phyloP scores from a whole-genome alignment of 2,888 invertebrate species.

The Plebejus melissa region DNA sequence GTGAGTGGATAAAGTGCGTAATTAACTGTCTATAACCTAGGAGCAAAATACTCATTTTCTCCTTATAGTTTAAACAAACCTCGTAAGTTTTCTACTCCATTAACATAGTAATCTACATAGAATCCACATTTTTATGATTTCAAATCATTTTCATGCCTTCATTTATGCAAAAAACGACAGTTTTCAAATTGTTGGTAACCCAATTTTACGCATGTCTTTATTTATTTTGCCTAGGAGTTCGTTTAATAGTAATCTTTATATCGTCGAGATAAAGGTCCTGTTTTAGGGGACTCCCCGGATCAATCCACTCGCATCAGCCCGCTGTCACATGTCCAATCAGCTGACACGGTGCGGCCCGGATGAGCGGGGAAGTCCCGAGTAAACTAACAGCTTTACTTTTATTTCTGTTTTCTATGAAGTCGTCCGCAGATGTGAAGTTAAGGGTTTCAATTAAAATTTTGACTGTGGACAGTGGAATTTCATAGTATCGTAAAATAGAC shows the following conservation, averaged over 20 bases:
- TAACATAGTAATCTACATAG: too few relatives aligned
- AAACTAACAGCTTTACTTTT: conserved; percentile 34
- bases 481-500: too few relatives aligned
- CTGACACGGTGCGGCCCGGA: conserved; percentile 71
- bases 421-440: not conserved
- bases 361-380: conserved; percentile 43
- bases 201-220: too few relatives aligned
- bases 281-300: conserved; percentile 47
- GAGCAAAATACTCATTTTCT: too few relatives aligned
- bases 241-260: not conserved
- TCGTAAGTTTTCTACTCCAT: too few relatives aligned
- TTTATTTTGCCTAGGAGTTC: not conserved
- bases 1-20: too few relatives aligned
- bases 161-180: too few relatives aligned
- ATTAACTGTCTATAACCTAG: too few relatives aligned
- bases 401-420: conserved; percentile 2
- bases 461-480: not conserved
- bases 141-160: too few relatives aligned
- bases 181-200: too few relatives aligned
- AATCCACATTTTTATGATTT: too few relatives aligned
- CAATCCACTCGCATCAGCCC: conserved; percentile 72
- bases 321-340: conserved; percentile 69
- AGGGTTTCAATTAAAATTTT: not conserved
- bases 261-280: not conserved
- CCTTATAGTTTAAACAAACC: too few relatives aligned